Conservation (phyloP, 1,140 invertebrate species). For the Cherax quadricarinatus region DNA sequence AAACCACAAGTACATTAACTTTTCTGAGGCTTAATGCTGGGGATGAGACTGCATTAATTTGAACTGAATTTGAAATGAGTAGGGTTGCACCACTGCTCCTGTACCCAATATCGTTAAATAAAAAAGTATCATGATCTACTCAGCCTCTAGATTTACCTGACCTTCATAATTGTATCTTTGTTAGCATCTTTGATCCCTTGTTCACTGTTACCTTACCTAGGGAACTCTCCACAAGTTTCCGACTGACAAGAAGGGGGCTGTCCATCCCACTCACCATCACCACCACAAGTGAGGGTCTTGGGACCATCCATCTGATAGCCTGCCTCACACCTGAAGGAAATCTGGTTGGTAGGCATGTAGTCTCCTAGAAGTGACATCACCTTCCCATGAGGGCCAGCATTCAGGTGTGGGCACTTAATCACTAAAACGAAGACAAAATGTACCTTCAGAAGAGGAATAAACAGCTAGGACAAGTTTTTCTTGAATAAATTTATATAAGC, state of each 20-base stretch:
- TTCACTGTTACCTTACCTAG: constrained; percentile 33
- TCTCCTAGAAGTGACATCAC: constrained; percentile 24
- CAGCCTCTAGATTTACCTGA: no score
- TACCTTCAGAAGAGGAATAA: not conserved
- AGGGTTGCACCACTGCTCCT: no score
- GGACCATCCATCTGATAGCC: constrained; percentile 77
- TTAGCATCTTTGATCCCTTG: not conserved
- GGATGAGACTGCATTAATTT: no score
- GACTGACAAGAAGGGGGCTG: constrained; percentile 71
- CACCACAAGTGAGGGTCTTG: constrained; percentile 75
- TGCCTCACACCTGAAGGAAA: constrained; percentile 76
- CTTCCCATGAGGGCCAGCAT: constrained; percentile 52
- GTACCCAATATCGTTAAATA: no score
- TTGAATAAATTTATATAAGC: no score
- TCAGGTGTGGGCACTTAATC: constrained; percentile 72
- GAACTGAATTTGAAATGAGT: no score
- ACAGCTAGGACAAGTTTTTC: no score
- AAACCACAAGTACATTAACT: no score
- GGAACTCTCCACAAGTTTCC: constrained; percentile 62
- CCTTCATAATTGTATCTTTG: not conserved
- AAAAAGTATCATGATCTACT: no score
- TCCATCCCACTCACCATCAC: constrained; percentile 75
- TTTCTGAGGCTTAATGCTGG: no score
- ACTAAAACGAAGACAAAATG: constrained; percentile 41
- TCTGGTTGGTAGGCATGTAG: constrained; percentile 62